Base-by-base conservation (phyloP, 2,113 vertebrate species). In the Dipodomys spectabilis region DNA sequence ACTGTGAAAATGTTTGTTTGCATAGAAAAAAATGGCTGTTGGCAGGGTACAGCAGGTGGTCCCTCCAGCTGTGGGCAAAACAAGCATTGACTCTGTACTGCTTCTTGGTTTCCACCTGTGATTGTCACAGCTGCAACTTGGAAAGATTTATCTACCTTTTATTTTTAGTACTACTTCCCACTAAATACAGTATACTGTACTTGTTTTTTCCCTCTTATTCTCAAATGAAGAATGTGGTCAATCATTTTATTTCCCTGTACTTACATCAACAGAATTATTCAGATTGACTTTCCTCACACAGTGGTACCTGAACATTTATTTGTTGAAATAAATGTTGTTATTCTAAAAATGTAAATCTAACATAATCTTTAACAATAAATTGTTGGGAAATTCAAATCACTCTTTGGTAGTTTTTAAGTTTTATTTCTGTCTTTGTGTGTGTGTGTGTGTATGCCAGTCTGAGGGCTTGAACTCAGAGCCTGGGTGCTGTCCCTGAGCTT, bases 91-190 rank as follows among this genome's bases (percentile, higher is more conserved):
- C 80, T 93, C 77, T 65, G 62, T 73, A 82, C 45, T 71, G 32
- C 69, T 28, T 85, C 49, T 69, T 74, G n/a, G 20, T 60, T 94
- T 92, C 64, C 2, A 20, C 77, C 80, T 95, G 49, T 72, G 68
- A 80, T 7, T 92, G 88, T 93, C 67, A 86, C 23, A 60, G 18
- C 18, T 92, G 39, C 78, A 72, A 65, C 53, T 32, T 81, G 78
- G 57, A 89, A 82, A 62, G 28, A 68, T 83, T 90, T 93, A 83
- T 87, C 86, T 72, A 25, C 9, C 67, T 84, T 88, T 72, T 82
- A 69, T 64, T 90, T 90, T 92, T 95, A 92, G 64, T 64, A 68
- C 23, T 92, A 72, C 68, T 94, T 84, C 57, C 3, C 39, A 69
- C 22, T 82, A 81, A 77, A 75, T 20, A 75, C 92, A 60, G 90